phyloP scores from a whole-genome alignment of 2,797 vertebrate species.

The Crax fasciolata region DNA sequence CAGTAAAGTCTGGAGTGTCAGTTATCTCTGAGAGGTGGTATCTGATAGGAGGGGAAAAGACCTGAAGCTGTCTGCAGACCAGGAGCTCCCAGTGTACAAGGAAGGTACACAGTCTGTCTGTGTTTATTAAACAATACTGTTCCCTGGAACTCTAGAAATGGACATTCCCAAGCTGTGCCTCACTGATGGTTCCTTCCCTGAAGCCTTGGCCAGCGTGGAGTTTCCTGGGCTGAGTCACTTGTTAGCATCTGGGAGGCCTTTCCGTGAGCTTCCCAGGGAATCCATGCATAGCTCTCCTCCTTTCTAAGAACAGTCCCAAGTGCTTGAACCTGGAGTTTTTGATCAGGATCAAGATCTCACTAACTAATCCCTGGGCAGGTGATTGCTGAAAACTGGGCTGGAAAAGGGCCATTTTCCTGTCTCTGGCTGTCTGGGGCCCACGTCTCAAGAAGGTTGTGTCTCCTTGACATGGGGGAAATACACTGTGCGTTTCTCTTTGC shows the following conservation, averaged over 20 bases:
- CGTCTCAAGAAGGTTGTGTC: not conserved
- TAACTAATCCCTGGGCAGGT: not conserved
- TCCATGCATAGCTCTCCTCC: accelerated
- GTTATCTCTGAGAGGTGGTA: not conserved
- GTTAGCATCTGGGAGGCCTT: not conserved
- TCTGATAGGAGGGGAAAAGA: not conserved
- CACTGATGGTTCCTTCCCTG: not conserved
- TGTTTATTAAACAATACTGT: not conserved
- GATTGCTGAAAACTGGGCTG: not conserved
- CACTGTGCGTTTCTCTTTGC: not conserved
- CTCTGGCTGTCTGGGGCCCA: not conserved
- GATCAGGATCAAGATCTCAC: not conserved
- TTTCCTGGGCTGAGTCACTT: constrained; percentile 15
- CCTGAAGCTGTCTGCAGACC: not conserved
- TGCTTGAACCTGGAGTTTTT: not conserved
- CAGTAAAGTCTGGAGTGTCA: not conserved
- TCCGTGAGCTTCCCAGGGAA: constrained; percentile 10
- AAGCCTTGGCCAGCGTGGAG: not conserved
- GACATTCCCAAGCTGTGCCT: constrained; percentile 4
- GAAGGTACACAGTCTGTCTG: not conserved
- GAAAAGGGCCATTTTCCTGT: not conserved
- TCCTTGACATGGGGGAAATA: not conserved
- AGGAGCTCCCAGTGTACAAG: accelerated
- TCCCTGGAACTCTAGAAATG: not conserved
- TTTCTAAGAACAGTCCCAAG: not conserved